Percentiles rank a stretch among this genome's conserved stretches.
phyloP scores from a whole-genome alignment of 2,113 vertebrate genomes.

The Thomomys bottae region DNA sequence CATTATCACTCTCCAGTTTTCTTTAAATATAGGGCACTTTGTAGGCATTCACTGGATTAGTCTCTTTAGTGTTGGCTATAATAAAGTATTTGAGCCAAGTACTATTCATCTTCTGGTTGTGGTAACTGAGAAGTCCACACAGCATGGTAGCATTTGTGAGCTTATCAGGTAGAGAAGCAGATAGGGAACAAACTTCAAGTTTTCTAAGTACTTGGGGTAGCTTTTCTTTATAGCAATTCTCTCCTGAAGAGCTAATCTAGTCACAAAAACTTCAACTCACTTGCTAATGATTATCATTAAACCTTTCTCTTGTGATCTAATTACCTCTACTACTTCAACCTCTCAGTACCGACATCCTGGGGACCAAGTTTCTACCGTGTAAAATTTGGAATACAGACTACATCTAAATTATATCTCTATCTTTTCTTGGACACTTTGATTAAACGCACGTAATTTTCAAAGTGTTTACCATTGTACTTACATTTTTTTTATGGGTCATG shows the following conservation, averaged over 20 bases:
- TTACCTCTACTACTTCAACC: background rate
- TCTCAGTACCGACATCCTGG: background rate
- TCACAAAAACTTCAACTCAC: background rate
- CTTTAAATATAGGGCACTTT: background rate
- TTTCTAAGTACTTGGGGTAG: background rate
- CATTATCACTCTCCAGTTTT: background rate
- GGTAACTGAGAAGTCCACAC: background rate
- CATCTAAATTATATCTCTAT: background rate
- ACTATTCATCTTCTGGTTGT: background rate
- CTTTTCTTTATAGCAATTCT: background rate
- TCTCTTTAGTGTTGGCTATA: background rate
- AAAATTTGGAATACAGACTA: background rate
- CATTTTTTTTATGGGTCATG: too few relatives aligned
- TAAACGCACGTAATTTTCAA: slow-evolving; percentile 4
- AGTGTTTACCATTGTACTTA: background rate
- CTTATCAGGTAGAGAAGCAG: background rate
- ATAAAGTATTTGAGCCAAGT: background rate
- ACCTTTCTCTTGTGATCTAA: background rate
- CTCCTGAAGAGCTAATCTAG: background rate
- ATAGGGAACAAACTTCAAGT: background rate
- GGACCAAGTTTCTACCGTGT: background rate
- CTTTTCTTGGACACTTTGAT: background rate
- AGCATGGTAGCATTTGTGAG: background rate
- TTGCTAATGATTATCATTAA: too few relatives aligned
- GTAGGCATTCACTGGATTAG: background rate